These are phyloP conservation scores for Trichonephila inaurata DNA, from an alignment of 1,140 invertebrate species.

Conservation along the genomic window DNA sequence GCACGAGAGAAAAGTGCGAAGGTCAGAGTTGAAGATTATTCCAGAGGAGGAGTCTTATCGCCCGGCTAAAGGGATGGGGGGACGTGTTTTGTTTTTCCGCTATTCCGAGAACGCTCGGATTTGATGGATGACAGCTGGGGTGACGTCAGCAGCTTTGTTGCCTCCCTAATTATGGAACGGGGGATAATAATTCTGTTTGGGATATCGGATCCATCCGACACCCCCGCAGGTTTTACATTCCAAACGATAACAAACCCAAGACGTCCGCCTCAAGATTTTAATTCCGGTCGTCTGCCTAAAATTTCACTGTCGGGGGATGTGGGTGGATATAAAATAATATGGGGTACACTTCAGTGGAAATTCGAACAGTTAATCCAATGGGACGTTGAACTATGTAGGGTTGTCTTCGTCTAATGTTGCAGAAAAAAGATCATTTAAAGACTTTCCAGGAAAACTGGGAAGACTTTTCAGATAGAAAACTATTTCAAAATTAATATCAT, in stretches of 20 bases:
- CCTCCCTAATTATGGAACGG: conserved; percentile 56
- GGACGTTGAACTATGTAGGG: neutral
- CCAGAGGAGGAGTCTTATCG: conserved; percentile 21
- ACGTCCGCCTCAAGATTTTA: neutral
- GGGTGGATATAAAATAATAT: neutral
- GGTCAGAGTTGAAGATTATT: conserved; percentile 41
- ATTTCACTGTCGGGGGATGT: neutral
- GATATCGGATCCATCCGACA: conserved; percentile 44
- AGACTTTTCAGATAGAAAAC: no score
- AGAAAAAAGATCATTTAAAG: no score
- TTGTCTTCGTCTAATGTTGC: no score
- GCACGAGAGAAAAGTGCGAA: neutral
- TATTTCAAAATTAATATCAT: no score
- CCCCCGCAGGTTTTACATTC: conserved; percentile 47
- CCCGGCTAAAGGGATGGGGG: neutral
- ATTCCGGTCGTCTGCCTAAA: neutral
- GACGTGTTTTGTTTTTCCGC: conserved; percentile 41
- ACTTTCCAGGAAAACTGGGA: no score
- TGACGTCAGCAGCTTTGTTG: conserved; percentile 62
- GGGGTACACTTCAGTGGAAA: neutral
- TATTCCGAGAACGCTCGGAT: conserved; percentile 2
- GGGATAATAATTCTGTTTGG: conserved; percentile 61
- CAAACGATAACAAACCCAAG: conserved; percentile 23
- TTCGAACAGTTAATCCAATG: neutral
- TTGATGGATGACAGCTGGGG: conserved; percentile 62